Base-by-base conservation (phyloP, 2,797 vertebrate genomes). In the Pseudomugil tenellus region DNA sequence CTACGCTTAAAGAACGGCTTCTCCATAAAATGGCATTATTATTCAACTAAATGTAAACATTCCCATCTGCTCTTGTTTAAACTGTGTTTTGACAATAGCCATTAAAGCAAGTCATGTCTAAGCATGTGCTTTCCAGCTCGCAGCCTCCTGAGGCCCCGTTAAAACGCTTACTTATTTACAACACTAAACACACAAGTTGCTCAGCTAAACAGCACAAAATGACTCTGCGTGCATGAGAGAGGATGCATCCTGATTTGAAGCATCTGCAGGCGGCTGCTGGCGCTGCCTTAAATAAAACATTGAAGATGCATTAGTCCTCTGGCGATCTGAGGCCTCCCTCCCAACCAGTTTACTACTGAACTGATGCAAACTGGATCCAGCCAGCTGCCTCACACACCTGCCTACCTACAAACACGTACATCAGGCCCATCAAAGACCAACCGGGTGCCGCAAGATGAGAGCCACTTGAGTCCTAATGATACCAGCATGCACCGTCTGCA, bases 371-470 rank as follows among this genome's bases (percentile, higher is more conserved):
- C 85, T 79, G 81, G 88, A 84, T 87, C 85, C 84, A 81, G 84
- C 90, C 91, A 93, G 94, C 92, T 95, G 92, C 87, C 89, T 77
- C 63, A 62, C 84, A 92, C 91, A 93, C 92, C 89, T 87, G 92
- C 88, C 91, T 84, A 90, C 88, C 91, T 89, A 81, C 83, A 87
- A 78, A 90, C 79, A 85, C 57, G 77, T 79, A 86, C 67, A 21
- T 46, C 58, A 0, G 58, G 81, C 58, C 59, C 77, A 83, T 90
- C 89, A 93, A 92, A 92, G 81, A 75, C 73, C 79, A 91, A 86
- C 73, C 55, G 80, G 82, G 89, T 59, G 26, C 85, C 48, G 77
- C 81, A 92, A 89, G 90, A 92, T 91, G 87, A 70, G 71, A 89
- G 63, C 78, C 62, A 54, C 92, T 93, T 89, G 90, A 88, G 89